These are phyloP conservation scores for Ochropacha duplaris DNA, from an alignment of 2,888 invertebrate genomes.

Conservation along the genomic window DNA sequence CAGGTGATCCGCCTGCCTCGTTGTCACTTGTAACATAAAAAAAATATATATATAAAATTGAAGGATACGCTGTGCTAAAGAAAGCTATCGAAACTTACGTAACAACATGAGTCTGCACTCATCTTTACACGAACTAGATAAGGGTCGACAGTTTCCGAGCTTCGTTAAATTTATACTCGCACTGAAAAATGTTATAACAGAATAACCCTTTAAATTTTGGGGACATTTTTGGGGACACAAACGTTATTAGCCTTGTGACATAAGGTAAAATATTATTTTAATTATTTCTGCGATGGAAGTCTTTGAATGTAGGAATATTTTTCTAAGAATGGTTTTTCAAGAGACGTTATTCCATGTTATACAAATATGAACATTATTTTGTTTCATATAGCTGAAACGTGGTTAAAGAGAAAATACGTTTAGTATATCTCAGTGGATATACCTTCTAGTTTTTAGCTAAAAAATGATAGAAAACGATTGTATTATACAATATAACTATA, in stretches of 20 bases:
- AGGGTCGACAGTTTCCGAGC: slow-evolving; percentile 46
- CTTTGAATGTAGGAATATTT: slow-evolving; percentile 4
- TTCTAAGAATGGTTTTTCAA: slow-evolving; percentile 6
- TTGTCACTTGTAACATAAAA: too few relatives aligned
- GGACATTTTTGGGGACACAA: slow-evolving; percentile 20
- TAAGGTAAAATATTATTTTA: slow-evolving; percentile 43
- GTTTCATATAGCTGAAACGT: background rate
- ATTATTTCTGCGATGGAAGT: slow-evolving; percentile 27
- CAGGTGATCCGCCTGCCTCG: too few relatives aligned
- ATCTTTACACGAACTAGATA: slow-evolving; percentile 42
- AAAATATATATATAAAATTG: background rate
- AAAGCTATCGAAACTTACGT: background rate
- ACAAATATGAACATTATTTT: background rate
- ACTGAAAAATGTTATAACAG: slow-evolving; percentile 46
- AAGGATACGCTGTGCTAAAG: background rate
- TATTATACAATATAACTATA: background rate
- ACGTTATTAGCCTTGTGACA: slow-evolving; percentile 37
- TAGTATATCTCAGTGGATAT: too few relatives aligned
- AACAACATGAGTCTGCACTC: slow-evolving; percentile 19
- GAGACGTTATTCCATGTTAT: slow-evolving; percentile 16
- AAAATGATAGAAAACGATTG: too few relatives aligned
- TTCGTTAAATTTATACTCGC: slow-evolving; percentile 53
- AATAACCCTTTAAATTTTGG: slow-evolving; percentile 26
- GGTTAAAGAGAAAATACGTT: too few relatives aligned
- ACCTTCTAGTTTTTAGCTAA: too few relatives aligned